Conservation (phyloP, 2,888 invertebrate genomes). For the Hymenopus coronatus region DNA sequence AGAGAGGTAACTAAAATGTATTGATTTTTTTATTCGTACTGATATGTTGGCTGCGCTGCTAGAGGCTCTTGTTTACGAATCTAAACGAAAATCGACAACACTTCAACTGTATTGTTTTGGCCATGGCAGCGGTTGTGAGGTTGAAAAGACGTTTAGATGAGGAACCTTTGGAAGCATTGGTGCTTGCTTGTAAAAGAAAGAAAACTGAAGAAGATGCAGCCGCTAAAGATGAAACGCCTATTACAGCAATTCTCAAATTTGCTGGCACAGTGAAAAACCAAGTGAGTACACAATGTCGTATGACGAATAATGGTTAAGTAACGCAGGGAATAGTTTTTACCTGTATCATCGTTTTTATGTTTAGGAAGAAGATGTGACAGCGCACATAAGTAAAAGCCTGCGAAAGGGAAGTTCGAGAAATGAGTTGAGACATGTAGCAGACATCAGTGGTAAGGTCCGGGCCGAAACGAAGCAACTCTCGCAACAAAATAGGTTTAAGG, state of each 20-base stretch:
- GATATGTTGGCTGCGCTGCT: too few relatives aligned
- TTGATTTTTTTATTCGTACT: too few relatives aligned
- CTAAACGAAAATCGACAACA: too few relatives aligned
- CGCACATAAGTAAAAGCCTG: not conserved
- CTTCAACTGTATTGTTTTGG: not conserved
- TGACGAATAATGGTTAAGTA: not conserved
- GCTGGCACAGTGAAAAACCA: constrained; percentile 68
- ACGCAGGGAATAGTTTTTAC: not conserved
- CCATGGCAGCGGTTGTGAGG: constrained; percentile 63
- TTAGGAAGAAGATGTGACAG: not conserved
- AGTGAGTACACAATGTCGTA: constrained; percentile 47
- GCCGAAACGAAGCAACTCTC: constrained; percentile 46
- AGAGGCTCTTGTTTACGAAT: too few relatives aligned
- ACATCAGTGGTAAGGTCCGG: constrained; percentile 37
- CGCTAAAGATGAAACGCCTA: constrained; percentile 43
- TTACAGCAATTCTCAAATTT: constrained; percentile 66
- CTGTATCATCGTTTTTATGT: not conserved
- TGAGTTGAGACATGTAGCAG: not conserved
- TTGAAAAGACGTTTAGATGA: constrained; percentile 71
- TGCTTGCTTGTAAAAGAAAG: constrained; percentile 67
- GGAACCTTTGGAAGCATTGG: constrained; percentile 66
- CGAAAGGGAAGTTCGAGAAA: not conserved
- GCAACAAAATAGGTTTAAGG: constrained; percentile 52
- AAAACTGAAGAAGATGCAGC: constrained; percentile 53
- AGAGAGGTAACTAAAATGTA: too few relatives aligned